phyloP scores from a whole-genome alignment of 2,888 invertebrate genomes.

The Napeogenes inachia region DNA sequence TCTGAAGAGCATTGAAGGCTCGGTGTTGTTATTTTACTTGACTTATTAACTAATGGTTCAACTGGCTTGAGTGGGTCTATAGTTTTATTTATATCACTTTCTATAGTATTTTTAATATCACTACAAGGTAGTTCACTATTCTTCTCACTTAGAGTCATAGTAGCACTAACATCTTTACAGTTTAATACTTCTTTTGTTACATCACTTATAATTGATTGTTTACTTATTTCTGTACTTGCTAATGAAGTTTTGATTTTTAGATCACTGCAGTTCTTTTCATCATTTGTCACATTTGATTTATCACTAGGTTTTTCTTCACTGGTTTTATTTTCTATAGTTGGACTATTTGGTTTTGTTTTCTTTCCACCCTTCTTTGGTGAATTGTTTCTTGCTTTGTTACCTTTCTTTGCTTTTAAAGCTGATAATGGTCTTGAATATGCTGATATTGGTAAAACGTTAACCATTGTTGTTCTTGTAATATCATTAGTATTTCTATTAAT shows the following conservation, averaged over 20 bases:
- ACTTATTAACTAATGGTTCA: background rate
- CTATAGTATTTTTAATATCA: conserved; percentile 1
- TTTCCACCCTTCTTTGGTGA: conserved; percentile 30
- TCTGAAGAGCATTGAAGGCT: conserved; percentile 20
- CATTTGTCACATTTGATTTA: background rate
- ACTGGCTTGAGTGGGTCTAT: background rate
- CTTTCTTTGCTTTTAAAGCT: conserved; percentile 56
- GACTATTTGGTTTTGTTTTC: conserved; percentile 20
- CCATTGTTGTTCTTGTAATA: conserved; percentile 71
- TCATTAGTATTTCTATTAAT: conserved; percentile 58
- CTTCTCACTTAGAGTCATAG: background rate
- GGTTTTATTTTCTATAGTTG: conserved; percentile 15
- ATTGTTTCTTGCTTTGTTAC: conserved; percentile 44
- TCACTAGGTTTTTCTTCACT: conserved; percentile 2
- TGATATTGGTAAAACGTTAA: conserved; percentile 70
- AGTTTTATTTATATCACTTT: conserved; percentile 6
- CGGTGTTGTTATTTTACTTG: conserved; percentile 17
- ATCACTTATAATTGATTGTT: background rate
- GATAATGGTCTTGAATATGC: conserved; percentile 69
- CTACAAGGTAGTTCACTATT: background rate
- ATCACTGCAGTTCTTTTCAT: background rate
- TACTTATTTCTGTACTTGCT: background rate
- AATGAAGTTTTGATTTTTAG: background rate
- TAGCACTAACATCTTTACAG: background rate
- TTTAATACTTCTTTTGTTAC: background rate